Conservation (phyloP, 1,140 invertebrate species). For the Lepidurus couesii region DNA sequence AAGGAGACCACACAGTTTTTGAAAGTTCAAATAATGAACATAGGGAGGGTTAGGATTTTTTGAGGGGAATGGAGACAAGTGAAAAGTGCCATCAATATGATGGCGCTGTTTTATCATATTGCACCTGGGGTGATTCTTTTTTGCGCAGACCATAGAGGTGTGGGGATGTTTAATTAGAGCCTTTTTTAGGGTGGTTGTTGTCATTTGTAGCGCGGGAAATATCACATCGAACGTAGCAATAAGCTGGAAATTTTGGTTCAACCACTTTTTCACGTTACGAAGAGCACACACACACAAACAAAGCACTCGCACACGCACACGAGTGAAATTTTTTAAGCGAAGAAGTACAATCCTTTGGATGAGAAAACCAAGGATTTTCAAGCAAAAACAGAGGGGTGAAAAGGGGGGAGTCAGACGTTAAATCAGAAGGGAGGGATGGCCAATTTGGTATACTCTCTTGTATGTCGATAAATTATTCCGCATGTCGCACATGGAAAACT, state of each 20-base stretch:
- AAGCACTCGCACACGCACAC: not conserved
- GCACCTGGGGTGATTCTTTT: not conserved
- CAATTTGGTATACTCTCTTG: not conserved
- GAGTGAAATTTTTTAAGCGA: not conserved
- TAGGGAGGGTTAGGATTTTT: no score
- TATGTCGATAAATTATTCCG: not conserved
- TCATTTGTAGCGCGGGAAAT: constrained; percentile 11
- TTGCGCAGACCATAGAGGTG: not conserved
- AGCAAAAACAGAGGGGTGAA: not conserved
- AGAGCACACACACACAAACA: constrained; percentile 3
- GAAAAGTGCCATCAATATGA: constrained; percentile 13
- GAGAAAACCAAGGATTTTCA: not conserved
- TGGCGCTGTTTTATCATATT: not conserved
- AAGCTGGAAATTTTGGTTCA: not conserved
- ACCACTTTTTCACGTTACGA: not conserved
- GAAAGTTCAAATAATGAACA: not conserved
- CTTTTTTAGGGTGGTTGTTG: not conserved
- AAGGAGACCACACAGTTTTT: not conserved
- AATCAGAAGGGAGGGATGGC: constrained; percentile 13
- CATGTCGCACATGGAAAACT: not conserved
- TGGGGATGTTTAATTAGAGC: not conserved
- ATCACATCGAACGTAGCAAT: constrained; percentile 22
- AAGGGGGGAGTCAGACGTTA: not conserved
- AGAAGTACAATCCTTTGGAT: not conserved
- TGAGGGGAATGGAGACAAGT: not conserved